Evolutionary conservation across 2,888 invertebrate genomes (phyloP).

Genomic region (Euproctis similis): DNA sequence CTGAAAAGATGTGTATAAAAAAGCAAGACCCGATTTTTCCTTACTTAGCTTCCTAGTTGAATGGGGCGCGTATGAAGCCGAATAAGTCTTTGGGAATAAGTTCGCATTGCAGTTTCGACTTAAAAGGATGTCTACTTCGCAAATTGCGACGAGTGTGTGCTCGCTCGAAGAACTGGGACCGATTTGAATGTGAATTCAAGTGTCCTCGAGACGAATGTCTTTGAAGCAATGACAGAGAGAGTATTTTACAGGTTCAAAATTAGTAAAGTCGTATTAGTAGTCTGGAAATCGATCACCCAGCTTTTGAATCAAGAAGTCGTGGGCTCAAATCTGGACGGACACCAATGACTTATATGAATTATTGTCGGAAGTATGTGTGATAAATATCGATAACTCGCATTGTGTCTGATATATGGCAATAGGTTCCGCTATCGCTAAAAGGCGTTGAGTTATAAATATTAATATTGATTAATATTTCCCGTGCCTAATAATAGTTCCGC

Average conservation of each 20-base stretch:
- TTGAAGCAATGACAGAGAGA: not conserved
- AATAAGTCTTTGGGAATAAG: constrained; percentile 50
- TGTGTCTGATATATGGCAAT: no score
- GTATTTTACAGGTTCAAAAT: not conserved
- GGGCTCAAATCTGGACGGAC: no score
- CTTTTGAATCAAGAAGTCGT: no score
- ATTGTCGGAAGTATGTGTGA: no score
- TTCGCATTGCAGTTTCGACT: constrained; percentile 31
- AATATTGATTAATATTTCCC: no score
- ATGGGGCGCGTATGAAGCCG: constrained; percentile 54
- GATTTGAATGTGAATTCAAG: constrained; percentile 10
- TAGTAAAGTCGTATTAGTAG: no score
- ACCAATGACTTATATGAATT: no score
- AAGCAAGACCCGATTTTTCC: constrained; percentile 62
- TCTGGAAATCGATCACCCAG: no score
- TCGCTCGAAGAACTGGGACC: constrained; percentile 24
- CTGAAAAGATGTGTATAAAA: constrained; percentile 62
- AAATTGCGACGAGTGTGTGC: constrained; percentile 44
- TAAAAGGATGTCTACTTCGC: constrained; percentile 42
- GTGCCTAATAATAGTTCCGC: no score
- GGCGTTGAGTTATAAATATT: no score
- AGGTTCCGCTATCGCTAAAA: no score
- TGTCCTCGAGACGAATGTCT: constrained; percentile 7
- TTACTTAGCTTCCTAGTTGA: constrained; percentile 44
- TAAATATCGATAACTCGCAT: no score